phyloP scores from a whole-genome alignment of 2,113 vertebrate species.

The Tringa solitaria region DNA sequence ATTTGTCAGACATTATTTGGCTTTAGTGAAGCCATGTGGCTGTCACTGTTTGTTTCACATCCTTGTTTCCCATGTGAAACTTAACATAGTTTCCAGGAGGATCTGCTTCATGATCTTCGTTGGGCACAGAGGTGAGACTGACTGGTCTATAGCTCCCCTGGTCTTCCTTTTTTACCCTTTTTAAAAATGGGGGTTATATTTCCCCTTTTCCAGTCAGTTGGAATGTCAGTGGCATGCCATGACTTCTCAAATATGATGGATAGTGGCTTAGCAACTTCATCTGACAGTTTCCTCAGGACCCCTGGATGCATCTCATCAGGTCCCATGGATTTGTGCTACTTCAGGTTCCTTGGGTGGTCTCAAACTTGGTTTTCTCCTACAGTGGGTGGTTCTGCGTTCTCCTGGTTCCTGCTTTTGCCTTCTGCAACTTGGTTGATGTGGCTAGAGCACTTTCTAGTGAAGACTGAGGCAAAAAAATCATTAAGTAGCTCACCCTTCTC shows the following conservation, averaged over 20 bases:
- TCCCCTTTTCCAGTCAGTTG: neutral
- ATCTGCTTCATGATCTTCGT: neutral
- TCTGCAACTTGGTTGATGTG: neutral
- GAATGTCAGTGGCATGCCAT: neutral
- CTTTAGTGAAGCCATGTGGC: neutral
- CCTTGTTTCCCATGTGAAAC: neutral
- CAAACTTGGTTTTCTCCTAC: neutral
- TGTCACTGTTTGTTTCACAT: neutral
- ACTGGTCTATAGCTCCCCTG: neutral
- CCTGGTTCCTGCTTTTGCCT: neutral
- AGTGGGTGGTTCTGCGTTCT: neutral
- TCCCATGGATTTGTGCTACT: neutral
- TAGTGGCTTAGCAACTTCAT: neutral
- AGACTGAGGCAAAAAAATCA: neutral
- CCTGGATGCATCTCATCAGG: neutral
- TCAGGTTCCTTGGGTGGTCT: neutral
- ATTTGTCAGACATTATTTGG: neutral
- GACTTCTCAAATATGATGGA: neutral
- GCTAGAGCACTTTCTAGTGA: neutral
- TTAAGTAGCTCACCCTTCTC: neutral
- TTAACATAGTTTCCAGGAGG: neutral
- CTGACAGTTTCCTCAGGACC: neutral
- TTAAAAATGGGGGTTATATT: neutral
- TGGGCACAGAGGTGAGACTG: neutral
- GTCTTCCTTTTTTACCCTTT: neutral